Conservation (phyloP, 2,888 invertebrate species). For the Mesoligia furuncula region DNA sequence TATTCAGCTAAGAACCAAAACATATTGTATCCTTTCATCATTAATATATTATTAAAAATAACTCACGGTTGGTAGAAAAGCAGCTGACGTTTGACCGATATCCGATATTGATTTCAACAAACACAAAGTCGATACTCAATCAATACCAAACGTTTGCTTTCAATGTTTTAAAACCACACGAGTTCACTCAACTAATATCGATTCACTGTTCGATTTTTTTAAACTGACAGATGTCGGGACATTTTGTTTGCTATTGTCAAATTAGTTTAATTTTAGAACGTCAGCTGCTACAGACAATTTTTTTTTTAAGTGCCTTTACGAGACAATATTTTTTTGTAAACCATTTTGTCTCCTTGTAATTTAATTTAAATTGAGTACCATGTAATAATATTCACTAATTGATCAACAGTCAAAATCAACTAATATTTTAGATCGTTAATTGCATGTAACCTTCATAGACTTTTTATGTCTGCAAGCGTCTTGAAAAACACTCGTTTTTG, state of each 20-base stretch:
- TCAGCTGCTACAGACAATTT: slow-evolving; percentile 48
- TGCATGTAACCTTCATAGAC: slow-evolving; percentile 3
- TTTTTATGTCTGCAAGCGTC: not conserved
- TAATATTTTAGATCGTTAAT: slow-evolving; percentile 30
- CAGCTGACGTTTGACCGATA: slow-evolving; percentile 60
- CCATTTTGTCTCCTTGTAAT: not conserved
- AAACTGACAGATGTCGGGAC: slow-evolving; percentile 33
- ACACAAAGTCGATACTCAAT: slow-evolving; percentile 67
- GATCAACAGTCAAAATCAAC: not conserved
- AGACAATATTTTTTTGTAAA: not conserved
- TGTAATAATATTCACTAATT: not conserved
- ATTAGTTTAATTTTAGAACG: slow-evolving; percentile 32
- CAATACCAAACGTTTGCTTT: slow-evolving; percentile 57
- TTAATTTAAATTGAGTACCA: not conserved
- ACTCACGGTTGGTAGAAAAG: slow-evolving; percentile 9
- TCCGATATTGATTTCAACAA: slow-evolving; percentile 63
- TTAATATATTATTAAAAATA: not conserved
- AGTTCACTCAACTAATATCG: slow-evolving; percentile 22
- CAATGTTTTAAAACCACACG: slow-evolving; percentile 42
- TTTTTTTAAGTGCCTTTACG: not conserved
- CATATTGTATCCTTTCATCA: not conserved
- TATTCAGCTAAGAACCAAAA: not conserved
- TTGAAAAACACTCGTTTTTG: not conserved
- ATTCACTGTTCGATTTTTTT: slow-evolving; percentile 41
- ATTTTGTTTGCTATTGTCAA: slow-evolving; percentile 45